These are phyloP conservation scores for Taenioides sp. DNA, from an alignment of 2,797 vertebrate genomes.

Conservation along the genomic window DNA sequence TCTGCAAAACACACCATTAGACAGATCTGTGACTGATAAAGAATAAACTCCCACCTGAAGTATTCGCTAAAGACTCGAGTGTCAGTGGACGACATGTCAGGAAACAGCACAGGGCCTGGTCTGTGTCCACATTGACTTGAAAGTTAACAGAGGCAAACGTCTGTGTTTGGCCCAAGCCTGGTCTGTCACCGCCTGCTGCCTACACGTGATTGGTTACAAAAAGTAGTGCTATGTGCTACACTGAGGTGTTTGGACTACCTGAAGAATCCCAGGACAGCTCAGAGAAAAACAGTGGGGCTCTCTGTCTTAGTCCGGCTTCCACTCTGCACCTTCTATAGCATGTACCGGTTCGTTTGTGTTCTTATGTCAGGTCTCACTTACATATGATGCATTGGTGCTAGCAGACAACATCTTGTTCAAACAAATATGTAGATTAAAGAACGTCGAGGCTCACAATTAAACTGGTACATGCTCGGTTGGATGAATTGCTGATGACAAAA, in stretches of 20 bases:
- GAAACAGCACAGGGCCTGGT: conserved; percentile 43
- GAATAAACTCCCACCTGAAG: conserved; percentile 48
- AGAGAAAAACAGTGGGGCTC: conserved; percentile 58
- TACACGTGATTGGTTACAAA: conserved; percentile 37
- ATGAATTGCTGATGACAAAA: conserved; percentile 55
- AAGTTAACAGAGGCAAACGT: conserved; percentile 44
- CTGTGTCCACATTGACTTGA: conserved; percentile 44
- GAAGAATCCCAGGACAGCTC: conserved; percentile 58
- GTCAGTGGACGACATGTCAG: conserved; percentile 56
- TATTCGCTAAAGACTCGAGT: conserved; percentile 41
- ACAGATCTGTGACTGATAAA: conserved; percentile 32
- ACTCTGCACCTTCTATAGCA: conserved; percentile 53
- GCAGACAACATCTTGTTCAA: conserved; percentile 81
- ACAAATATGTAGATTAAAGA: conserved; percentile 73
- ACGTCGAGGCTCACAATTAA: conserved; percentile 51
- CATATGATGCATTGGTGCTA: conserved; percentile 75
- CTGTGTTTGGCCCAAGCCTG: conserved; percentile 36
- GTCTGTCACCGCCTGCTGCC: conserved; percentile 36
- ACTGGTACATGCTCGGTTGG: conserved; percentile 61
- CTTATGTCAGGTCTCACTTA: conserved; percentile 80
- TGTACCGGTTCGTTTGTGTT: conserved; percentile 71
- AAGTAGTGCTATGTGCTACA: conserved; percentile 31
- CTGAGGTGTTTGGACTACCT: conserved; percentile 62
- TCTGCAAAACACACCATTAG: conserved; percentile 35
- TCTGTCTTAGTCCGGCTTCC: conserved; percentile 51